Conservation (phyloP, 2,888 invertebrate species). For the Netelia virgata region DNA sequence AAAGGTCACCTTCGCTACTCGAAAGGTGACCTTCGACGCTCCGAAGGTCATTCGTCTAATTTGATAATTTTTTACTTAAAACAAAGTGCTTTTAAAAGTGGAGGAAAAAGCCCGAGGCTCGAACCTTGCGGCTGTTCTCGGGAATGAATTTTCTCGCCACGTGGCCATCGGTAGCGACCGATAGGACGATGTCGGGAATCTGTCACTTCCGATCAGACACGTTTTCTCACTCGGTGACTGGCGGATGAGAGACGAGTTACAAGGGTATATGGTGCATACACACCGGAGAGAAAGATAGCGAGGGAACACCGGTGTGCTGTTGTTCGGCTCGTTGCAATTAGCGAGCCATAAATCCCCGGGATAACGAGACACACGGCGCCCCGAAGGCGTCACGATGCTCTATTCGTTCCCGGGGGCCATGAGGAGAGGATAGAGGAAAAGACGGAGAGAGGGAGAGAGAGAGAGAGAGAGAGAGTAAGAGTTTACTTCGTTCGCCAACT, state of each 20-base stretch:
- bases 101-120: too few species aligned
- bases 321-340: slow-evolving; percentile 83
- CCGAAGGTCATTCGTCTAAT: too few species aligned
- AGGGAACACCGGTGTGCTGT: slow-evolving; percentile 74
- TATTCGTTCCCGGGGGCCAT: slow-evolving; percentile 67
- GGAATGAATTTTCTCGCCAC: too few species aligned
- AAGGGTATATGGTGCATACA: slow-evolving; percentile 1
- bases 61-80: too few species aligned
- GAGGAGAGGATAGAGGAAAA: slow-evolving; percentile 46
- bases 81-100: too few species aligned
- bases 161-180: neutral
- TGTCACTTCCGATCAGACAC: slow-evolving; percentile 25
- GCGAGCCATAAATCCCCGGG: slow-evolving; percentile 83
- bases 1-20: too few species aligned
- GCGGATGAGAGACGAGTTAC: slow-evolving; percentile 20
- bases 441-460: slow-evolving; percentile 52
- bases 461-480: slow-evolving; percentile 50
- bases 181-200: slow-evolving; percentile 24
- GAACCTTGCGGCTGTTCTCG: too few species aligned
- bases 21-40: too few species aligned
- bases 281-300: too few species aligned
- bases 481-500: slow-evolving; percentile 72
- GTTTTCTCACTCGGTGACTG: slow-evolving; percentile 15
- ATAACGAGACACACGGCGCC: slow-evolving; percentile 84
- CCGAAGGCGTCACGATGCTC: slow-evolving; percentile 82